Base-by-base conservation (phyloP, 2,113 vertebrate species). In the Crotalus horridus region DNA sequence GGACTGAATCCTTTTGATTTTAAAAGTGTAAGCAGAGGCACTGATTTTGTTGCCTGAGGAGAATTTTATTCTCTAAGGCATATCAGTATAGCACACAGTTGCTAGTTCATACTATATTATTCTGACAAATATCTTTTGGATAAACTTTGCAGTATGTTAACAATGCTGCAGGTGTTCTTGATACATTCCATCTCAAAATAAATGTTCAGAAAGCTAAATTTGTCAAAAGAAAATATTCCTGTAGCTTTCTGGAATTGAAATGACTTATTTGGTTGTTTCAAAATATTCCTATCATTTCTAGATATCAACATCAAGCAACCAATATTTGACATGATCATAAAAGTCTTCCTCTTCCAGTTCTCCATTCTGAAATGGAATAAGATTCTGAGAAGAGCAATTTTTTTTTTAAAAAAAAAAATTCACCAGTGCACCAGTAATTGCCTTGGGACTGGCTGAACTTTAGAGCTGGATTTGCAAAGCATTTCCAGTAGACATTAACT, bases 301-400 rank as follows among this genome's bases (percentile, higher is more conserved):
- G 1, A 90, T 15, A 53, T 69, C 29, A 91, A 90, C 39, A 86
- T 93, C 92, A 17, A 58, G 69, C 48, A 61, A 89, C 54, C 29
- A 56, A 58, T 69, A 56, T 87, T 85, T 54, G 64, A 26, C 15
- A 93, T 93, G 26, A 81, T 92, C 90, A 91, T 92, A 87, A 64
- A 92, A 85, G 85, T 93, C 89, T 58, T 91, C 51, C 93, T 95
- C 93, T 90, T 91, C 90, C 56, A 81, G 69, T 91, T 95, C 87
- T 91, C 93, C 91, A 93, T 94, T 96, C 64, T 94, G 46, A 94
- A 97, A 87, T 12, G 85, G 23, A 94, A 85, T 92, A 85, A 7
- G 93, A 17, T 15, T 91, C 88, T 94, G 69, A 23, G 1, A 90
- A 53, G 91, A 96, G 87, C 92, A 94, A 90, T 92, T 0, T 54